Conservation (phyloP, 2,888 invertebrate species). For the Phoenoteleia sp. region DNA sequence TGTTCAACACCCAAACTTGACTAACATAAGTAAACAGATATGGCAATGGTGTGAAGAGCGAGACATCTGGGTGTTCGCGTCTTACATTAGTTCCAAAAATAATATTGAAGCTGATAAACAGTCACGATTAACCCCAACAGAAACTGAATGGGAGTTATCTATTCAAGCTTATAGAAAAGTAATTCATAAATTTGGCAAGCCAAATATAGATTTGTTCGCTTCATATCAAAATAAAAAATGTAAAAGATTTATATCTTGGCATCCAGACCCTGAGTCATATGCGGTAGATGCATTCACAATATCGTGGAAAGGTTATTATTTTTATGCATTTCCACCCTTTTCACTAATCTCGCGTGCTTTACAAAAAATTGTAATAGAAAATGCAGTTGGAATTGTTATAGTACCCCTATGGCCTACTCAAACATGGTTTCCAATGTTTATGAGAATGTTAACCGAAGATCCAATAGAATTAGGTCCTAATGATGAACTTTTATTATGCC, state of each 20-base stretch:
- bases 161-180: not conserved
- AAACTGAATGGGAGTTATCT: not conserved
- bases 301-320: not conserved
- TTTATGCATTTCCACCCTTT: not conserved
- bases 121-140: not conserved
- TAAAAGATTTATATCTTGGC: not conserved
- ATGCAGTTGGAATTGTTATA: conserved; percentile 75
- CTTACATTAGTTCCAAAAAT: not conserved
- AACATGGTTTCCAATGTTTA: conserved; percentile 78
- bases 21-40: not conserved
- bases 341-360: not conserved
- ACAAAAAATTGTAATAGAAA: not conserved
- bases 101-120: not conserved
- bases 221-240: not conserved
- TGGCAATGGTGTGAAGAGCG: not conserved
- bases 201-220: not conserved
- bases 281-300: not conserved
- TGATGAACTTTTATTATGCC: conserved; percentile 5
- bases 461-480: conserved; percentile 58
- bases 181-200: too few relatives aligned
- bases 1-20: too few relatives aligned
- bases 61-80: not conserved
- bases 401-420: conserved; percentile 78
- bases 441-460: not conserved
- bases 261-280: not conserved